Conservation (phyloP, 2,113 vertebrate genomes). For the Calyptommatus sinebrachiatus region DNA sequence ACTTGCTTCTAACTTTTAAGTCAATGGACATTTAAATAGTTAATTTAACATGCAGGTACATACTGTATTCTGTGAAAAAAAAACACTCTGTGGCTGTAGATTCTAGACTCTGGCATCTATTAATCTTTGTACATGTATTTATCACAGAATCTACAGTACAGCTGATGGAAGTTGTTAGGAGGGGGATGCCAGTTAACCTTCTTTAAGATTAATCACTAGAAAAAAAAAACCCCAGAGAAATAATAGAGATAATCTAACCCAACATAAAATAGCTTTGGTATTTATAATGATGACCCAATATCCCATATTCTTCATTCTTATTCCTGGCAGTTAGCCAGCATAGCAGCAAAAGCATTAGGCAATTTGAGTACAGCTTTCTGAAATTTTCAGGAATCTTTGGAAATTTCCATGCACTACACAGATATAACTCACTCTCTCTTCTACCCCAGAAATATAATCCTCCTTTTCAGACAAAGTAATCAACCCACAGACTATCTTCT, state of each 20-base stretch:
- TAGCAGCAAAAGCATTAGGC: slow-evolving; percentile 8
- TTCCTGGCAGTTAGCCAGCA: slow-evolving; percentile 32
- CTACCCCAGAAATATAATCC: neutral
- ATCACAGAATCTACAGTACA: neutral
- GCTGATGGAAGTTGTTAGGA: neutral
- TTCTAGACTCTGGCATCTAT: neutral
- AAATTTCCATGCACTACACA: slow-evolving; percentile 50
- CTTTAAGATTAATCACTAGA: slow-evolving; percentile 34
- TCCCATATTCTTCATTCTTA: slow-evolving; percentile 20
- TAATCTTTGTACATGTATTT: neutral
- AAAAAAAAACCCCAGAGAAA: slow-evolving; percentile 14
- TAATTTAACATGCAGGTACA: too few relatives aligned
- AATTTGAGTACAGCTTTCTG: slow-evolving; percentile 34
- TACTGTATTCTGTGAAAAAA: neutral
- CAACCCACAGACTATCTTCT: slow-evolving; percentile 35
- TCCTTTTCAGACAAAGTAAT: slow-evolving; percentile 38
- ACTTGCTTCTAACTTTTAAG: too few relatives aligned
- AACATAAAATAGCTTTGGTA: slow-evolving; percentile 23
- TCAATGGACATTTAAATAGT: neutral
- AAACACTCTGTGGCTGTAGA: too few relatives aligned
- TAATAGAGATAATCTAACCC: slow-evolving; percentile 18
- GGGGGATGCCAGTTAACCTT: neutral
- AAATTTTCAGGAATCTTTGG: slow-evolving; percentile 26
- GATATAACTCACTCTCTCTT: slow-evolving; percentile 13
- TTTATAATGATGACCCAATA: slow-evolving; percentile 28